Evolutionary conservation across 2,797 vertebrate genomes (phyloP).

Genomic region (Hydrocynus forskahlii): DNA sequence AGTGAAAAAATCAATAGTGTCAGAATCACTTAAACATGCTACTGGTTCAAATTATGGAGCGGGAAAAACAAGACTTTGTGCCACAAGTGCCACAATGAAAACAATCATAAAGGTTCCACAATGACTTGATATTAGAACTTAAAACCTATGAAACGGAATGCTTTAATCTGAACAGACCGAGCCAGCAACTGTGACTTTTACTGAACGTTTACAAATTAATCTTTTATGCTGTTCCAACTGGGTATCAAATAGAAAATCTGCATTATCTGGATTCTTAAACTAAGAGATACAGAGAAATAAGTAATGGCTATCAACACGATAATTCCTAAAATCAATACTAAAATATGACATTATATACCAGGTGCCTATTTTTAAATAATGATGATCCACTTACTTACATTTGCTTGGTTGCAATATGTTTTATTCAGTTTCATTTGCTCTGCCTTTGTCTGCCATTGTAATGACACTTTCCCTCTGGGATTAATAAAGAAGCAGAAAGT

Average conservation of each 20-base stretch:
- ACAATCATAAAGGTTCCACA: conserved; percentile 17
- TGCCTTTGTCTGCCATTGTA: not conserved
- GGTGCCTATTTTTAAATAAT: not conserved
- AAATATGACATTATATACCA: not conserved
- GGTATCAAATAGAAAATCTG: not conserved
- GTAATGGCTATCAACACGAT: not conserved
- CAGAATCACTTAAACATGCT: conserved; percentile 60
- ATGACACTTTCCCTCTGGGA: not conserved
- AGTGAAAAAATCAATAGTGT: conserved; percentile 67
- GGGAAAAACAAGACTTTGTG: conserved; percentile 30
- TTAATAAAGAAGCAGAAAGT: not conserved
- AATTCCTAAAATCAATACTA: too few relatives aligned
- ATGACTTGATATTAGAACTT: not conserved
- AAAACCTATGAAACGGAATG: not conserved
- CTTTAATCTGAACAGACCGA: conserved; percentile 26
- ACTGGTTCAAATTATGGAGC: not conserved
- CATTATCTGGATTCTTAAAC: not conserved
- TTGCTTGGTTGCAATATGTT: not conserved
- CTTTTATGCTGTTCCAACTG: not conserved
- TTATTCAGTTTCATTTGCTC: not conserved
- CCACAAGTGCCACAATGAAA: conserved; percentile 11
- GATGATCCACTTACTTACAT: not conserved
- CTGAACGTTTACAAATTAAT: not conserved
- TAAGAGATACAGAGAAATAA: not conserved
- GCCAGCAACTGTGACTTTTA: conserved; percentile 13